phyloP scores from a whole-genome alignment of 92 coral and sea anemone species.

The Palythoa heliodiscus region DNA sequence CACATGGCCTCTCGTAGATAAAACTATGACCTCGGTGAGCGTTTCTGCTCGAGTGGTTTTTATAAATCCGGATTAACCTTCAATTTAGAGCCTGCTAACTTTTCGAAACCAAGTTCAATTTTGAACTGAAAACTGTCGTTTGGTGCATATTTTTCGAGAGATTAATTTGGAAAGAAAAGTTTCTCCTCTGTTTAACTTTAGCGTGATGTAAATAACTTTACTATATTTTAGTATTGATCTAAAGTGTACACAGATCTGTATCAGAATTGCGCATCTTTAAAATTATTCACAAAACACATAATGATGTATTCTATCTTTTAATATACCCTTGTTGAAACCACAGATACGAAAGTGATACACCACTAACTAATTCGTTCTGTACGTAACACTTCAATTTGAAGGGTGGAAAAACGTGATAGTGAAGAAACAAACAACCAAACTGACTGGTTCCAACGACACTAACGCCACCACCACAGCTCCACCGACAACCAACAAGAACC shows the following conservation, averaged over 20 bases:
- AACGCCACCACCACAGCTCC: not conserved
- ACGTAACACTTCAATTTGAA: not conserved
- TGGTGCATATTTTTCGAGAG: too few species aligned
- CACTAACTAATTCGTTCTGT: too few species aligned
- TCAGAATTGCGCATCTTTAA: not conserved
- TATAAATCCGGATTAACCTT: not conserved
- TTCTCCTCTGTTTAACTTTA: not conserved
- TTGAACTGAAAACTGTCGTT: too few species aligned
- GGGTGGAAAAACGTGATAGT: not conserved
- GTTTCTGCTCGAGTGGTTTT: not conserved
- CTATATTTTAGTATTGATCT: not conserved
- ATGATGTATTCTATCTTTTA: not conserved
- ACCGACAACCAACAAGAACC: conserved; percentile 16
- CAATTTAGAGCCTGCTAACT: not conserved
- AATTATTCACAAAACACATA: too few species aligned
- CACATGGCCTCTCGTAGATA: too few species aligned
- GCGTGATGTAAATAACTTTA: not conserved
- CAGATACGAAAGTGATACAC: not conserved
- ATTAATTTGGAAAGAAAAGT: not conserved
- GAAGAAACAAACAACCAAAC: not conserved
- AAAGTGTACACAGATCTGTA: not conserved
- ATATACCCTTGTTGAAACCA: not conserved
- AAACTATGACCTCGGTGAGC: not conserved
- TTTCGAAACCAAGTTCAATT: not conserved
- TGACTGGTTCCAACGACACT: not conserved